phyloP scores from a whole-genome alignment of 2,797 vertebrate genomes.

The Poecilia picta region DNA sequence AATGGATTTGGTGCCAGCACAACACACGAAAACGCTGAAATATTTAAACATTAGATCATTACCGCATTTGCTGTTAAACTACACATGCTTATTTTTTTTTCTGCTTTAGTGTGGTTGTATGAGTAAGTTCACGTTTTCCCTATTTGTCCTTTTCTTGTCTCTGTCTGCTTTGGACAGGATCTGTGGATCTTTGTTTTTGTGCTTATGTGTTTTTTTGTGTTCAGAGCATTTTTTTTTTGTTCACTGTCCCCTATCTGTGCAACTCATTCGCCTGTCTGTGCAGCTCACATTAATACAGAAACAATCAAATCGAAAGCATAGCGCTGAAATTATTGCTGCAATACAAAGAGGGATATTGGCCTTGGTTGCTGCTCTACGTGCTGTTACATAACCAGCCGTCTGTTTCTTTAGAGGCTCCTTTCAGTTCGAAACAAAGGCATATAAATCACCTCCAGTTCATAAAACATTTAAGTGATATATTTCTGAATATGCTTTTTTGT shows the following conservation, averaged over 20 bases:
- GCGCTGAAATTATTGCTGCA: slow-evolving; percentile 33
- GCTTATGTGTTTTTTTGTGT: slow-evolving; percentile 26
- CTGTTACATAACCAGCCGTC: slow-evolving; percentile 48
- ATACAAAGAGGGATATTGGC: not conserved
- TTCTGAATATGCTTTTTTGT: not conserved
- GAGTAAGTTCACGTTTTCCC: not conserved
- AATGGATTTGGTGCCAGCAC: slow-evolving; percentile 57
- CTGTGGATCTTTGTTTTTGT: slow-evolving; percentile 23
- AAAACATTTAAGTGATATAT: not conserved
- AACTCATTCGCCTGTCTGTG: slow-evolving; percentile 16
- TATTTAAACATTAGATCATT: slow-evolving; percentile 78
- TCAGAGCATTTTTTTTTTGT: slow-evolving; percentile 55
- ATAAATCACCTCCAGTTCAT: not conserved
- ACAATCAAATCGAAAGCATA: slow-evolving; percentile 42
- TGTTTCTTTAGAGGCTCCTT: not conserved
- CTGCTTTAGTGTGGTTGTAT: slow-evolving; percentile 9
- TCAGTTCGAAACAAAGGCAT: not conserved
- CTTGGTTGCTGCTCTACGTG: not conserved
- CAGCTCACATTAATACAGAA: slow-evolving; percentile 54
- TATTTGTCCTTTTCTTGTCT: not conserved
- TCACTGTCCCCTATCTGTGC: slow-evolving; percentile 28
- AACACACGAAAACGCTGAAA: slow-evolving; percentile 71
- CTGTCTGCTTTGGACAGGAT: not conserved
- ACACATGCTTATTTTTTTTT: slow-evolving; percentile 55
- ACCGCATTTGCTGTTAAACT: slow-evolving; percentile 65